Evolutionary conservation across 2,113 vertebrate species (phyloP), one percentile per base, ranked within the genome.

Genomic region (Psophia crepitans): DNA sequence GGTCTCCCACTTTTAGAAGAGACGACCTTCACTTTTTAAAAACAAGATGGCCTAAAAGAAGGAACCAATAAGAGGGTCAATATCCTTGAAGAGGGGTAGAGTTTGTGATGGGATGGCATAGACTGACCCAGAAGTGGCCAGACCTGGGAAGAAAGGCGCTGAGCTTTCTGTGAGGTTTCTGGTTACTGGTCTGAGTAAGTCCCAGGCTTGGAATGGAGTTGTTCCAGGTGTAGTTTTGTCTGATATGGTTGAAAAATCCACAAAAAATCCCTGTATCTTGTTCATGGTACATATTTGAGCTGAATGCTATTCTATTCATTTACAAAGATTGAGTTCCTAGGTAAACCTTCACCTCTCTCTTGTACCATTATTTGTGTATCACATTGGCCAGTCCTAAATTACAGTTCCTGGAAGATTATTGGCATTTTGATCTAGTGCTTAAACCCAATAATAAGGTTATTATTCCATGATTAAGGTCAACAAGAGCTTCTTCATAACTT

Each of bases 261-360:
- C 41, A 76, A 84, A 66, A 63, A 54, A 7, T 7, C 32, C 51
- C 28, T 49, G 5, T 14, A 56, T 49, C 27, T 37, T 60, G n/a
- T 81, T 68, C 35, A 37, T 69, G 37, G 44, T 68, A 73, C 21
- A 27, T 33, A 58, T 78, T 90, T 85, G 82, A 90, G 70, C 28
- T 89, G 68, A 75, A 63, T 79, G 48, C 48, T 73, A 27, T 61
- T 56, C 41, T 56, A 8, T 56, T 54, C 14, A 77, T 43, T 66
- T 26, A 14, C 56, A 89, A 81, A 87, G 61, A 86, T 33, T 63
- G n/a, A 24, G 80, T 95, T 97, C 86, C 94, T 83, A 93, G 57
- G 54, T 84, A 97, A 97, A 97, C 30, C 60, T 95, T 80, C 51
- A 60, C 60, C n/a, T 90, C 77, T 93, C 46, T 54, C 65, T 74